A percentile compares a stretch with the other conserved stretches of the same genome.
phyloP scores from a whole-genome alignment of 2,113 vertebrate species.

The Lota lota region DNA sequence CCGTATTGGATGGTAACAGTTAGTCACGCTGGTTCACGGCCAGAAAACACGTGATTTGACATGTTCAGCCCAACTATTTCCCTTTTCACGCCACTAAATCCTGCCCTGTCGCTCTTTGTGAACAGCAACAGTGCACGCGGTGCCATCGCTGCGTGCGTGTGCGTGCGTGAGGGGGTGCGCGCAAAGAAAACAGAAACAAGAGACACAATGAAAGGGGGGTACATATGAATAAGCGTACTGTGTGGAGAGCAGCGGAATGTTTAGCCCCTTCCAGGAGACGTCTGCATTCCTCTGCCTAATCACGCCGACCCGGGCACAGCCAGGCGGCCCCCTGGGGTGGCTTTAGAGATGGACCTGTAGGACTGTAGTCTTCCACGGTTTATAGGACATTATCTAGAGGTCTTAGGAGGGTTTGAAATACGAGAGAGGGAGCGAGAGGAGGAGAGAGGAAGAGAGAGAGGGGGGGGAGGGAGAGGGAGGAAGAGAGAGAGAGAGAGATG shows the following conservation, averaged over 20 bases:
- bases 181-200: not conserved
- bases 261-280: conserved; percentile 43
- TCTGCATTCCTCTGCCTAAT: conserved; percentile 54
- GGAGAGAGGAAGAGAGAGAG: conserved; percentile 8
- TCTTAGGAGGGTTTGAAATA: too few species aligned
- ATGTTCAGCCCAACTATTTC: too few species aligned
- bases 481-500: not conserved
- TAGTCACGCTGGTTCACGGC: too few species aligned
- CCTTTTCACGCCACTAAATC: too few species aligned
- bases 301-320: conserved; percentile 7
- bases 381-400: too few species aligned
- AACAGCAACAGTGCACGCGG: not conserved
- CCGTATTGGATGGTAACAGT: too few species aligned
- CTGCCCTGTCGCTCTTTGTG: too few species aligned
- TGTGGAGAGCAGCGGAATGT: conserved; percentile 48
- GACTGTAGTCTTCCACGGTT: too few species aligned
- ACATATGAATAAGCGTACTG: conserved; percentile 56
- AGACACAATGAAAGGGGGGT: conserved; percentile 27
- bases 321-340: not conserved
- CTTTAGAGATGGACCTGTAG: too few species aligned
- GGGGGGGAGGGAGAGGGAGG: not conserved
- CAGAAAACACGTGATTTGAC: too few species aligned
- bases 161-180: not conserved
- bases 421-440: too few species aligned
- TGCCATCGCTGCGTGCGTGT: not conserved